Percentiles rank a stretch among this genome's conserved stretches.
Evolutionary conservation across 1,140 invertebrate genomes (phyloP).

Genomic region (Leptinotarsa undecemlineata): DNA sequence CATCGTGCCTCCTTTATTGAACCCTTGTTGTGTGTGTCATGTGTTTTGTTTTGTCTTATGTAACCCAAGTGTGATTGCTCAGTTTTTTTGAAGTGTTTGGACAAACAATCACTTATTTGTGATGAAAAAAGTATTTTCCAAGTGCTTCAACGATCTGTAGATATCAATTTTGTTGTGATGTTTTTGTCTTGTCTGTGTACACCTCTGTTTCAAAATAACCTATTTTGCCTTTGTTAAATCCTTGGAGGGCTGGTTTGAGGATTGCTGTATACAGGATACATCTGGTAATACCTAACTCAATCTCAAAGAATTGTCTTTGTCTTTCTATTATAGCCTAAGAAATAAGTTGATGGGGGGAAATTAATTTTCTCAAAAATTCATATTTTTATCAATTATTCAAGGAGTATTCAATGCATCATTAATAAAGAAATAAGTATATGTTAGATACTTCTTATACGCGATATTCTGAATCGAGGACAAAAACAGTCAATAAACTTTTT

Average conservation of each 20-base stretch:
- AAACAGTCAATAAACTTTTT: no score
- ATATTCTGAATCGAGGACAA: no score
- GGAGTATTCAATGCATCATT: no score
- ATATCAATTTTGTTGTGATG: neutral
- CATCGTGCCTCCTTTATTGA: neutral
- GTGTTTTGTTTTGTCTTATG: neutral
- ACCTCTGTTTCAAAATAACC: conserved; percentile 3
- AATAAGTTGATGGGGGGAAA: no score
- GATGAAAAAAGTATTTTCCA: neutral
- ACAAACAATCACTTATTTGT: neutral
- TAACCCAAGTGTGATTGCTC: neutral
- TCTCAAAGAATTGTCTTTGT: no score
- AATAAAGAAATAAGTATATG: no score
- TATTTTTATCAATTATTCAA: no score
- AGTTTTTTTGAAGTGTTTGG: neutral
- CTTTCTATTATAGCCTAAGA: no score
- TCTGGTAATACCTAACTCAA: no score
- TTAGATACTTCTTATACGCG: no score
- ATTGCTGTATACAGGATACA: neutral
- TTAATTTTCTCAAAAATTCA: no score
- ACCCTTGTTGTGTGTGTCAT: neutral
- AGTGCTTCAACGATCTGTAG: neutral
- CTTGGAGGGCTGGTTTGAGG: neutral
- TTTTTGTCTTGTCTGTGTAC: neutral
- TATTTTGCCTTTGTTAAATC: neutral